Percentiles rank a stretch among this genome's conserved stretches.
Conservation (phyloP, 2,797 vertebrate genomes). For the Eulemur albifrons region DNA sequence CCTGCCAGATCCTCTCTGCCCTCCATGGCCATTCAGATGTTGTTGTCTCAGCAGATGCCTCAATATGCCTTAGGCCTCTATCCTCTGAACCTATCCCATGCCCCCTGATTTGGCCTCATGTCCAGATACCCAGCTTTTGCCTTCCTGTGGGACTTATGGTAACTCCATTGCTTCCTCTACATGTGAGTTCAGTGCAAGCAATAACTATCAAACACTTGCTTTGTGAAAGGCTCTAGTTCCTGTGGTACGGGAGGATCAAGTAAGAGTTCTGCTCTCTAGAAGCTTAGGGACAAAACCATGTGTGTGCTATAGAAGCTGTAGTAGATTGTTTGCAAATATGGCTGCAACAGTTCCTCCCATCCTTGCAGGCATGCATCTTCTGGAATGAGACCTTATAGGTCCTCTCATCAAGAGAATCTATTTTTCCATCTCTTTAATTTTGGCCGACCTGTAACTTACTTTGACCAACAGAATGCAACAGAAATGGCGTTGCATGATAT, state of each 20-base stretch:
- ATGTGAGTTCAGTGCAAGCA: not conserved
- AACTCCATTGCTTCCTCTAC: not conserved
- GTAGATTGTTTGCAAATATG: not conserved
- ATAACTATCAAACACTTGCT: not conserved
- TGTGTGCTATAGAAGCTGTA: not conserved
- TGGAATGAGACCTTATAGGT: not conserved
- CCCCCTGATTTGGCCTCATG: not conserved
- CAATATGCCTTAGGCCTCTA: not conserved
- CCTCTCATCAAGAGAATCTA: not conserved
- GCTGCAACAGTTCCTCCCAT: not conserved
- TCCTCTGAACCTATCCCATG: not conserved
- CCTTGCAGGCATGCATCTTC: not conserved
- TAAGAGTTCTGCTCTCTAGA: not conserved
- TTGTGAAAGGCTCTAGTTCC: not conserved
- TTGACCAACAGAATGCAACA: not conserved
- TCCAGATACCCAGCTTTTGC: not conserved
- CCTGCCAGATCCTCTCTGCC: not conserved
- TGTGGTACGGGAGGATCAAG: not conserved
- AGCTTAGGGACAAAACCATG: not conserved
- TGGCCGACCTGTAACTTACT: not conserved
- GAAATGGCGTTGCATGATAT: not conserved
- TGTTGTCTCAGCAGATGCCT: not conserved
- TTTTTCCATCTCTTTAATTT: not conserved
- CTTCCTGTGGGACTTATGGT: not conserved
- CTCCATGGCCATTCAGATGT: not conserved